Evolutionary conservation across 2,797 vertebrate species (phyloP).

Genomic region (Podargus strigoides): DNA sequence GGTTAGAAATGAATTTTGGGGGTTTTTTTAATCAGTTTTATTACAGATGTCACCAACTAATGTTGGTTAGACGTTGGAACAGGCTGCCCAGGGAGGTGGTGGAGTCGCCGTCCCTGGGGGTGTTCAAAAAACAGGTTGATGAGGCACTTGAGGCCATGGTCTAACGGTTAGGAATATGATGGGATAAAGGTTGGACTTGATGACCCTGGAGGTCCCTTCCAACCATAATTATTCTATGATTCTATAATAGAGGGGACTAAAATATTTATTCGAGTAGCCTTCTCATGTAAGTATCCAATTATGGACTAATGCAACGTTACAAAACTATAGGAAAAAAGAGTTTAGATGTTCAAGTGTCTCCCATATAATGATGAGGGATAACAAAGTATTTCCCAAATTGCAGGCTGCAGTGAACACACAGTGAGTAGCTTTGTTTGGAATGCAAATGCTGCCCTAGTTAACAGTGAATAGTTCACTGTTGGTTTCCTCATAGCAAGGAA

Average conservation of each 20-base stretch:
- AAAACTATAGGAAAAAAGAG: not conserved
- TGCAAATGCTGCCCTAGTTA: conserved; percentile 4
- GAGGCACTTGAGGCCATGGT: no score
- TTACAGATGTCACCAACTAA: not conserved
- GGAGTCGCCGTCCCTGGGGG: no score
- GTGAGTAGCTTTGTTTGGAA: not conserved
- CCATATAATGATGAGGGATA: not conserved
- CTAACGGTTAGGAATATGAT: no score
- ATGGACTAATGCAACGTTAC: not conserved
- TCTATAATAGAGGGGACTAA: not conserved
- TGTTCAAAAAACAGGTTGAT: no score
- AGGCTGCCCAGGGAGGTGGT: no score
- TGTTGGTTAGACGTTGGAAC: no score
- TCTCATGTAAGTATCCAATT: not conserved
- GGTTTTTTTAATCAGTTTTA: not conserved
- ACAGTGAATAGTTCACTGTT: not conserved
- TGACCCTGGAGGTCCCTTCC: no score
- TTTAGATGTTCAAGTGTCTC: not conserved
- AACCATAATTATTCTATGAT: no score
- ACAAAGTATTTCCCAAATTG: not conserved
- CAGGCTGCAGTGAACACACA: not conserved
- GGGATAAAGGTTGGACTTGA: no score
- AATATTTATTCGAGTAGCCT: not conserved
- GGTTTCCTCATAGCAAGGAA: not conserved
- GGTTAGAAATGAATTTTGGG: not conserved